Conservation (phyloP, 2,113 vertebrate genomes). For the Gobio gobio region DNA sequence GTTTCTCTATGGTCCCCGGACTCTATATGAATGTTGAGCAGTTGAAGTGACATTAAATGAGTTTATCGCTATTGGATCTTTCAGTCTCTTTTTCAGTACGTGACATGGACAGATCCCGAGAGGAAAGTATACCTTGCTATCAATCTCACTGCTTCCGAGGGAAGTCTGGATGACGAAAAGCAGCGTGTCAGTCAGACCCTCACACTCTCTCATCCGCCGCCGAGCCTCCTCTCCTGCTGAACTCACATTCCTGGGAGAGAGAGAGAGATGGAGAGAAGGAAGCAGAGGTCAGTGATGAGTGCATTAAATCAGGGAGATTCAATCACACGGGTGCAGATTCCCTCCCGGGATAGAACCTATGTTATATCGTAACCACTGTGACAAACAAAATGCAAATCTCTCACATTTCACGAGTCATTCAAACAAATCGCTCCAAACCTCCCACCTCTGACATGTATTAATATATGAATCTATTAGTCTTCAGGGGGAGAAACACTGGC, state of each 20-base stretch:
- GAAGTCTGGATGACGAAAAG: constrained; percentile 97
- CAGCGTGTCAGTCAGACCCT: constrained; percentile 95
- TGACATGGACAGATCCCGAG: not conserved
- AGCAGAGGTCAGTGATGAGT: constrained; percentile 41
- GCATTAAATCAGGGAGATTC: constrained; percentile 4
- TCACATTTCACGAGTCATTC: constrained; percentile 50
- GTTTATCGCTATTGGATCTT: too few species aligned
- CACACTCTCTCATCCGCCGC: constrained; percentile 96
- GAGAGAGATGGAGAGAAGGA: constrained; percentile 11
- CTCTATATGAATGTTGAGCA: too few species aligned
- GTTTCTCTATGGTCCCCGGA: too few species aligned
- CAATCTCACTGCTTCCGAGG: constrained; percentile 96
- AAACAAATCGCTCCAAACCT: constrained; percentile 37
- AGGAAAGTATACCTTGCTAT: constrained; percentile 91
- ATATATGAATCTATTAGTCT: constrained; percentile 51
- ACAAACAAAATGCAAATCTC: constrained; percentile 44
- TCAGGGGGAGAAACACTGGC: constrained; percentile 7
- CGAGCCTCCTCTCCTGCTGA: constrained; percentile 97
- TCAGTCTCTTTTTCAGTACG: too few species aligned
- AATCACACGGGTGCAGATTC: constrained; percentile 16
- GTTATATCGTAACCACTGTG: not conserved
- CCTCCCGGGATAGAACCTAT: not conserved
- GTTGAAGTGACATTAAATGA: too few species aligned
- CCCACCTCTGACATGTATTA: constrained; percentile 44
- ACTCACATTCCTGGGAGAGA: constrained; percentile 89